Base-by-base conservation (phyloP, 2,797 vertebrate genomes). In the Parauchenoglanis punctatus region DNA sequence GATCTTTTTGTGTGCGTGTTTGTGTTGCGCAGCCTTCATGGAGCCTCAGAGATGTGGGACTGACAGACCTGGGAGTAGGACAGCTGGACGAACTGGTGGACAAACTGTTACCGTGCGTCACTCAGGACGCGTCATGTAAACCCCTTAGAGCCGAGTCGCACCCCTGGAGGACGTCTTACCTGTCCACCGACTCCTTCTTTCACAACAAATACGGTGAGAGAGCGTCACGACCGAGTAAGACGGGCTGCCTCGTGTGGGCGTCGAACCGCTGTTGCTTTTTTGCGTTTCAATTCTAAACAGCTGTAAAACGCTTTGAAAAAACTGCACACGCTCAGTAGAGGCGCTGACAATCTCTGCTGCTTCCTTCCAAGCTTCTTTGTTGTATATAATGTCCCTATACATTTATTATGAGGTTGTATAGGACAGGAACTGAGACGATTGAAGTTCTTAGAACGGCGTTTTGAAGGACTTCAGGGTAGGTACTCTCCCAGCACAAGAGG, bases 181-280 rank as follows among this genome's bases (percentile, higher is more conserved):
- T 97, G 83, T 99, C 99, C 65, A 94, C 98, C 31, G 92, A 96
- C 90, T 98, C 98, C 58, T 99, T 99, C 95, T 98, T 97, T 93
- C 94, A 96, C 93, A 99, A 99, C 92, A 99, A 97, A 89, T 93
- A 99, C 94, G 99, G 99, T 99, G 80, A 94, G 94, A 52, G 28
- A 17, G 31, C 40, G 17, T 77, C 5, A 18, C 1, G 35, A 59
- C 5, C 8, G 0, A 28, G 25, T 23, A 49, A 25, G 49, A 54
- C 40, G 12, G 40, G 31, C 8, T 20, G 17, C 31, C 0, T 20
- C 2, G 10, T 72, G 68, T 23, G 67, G 17, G 17, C 17, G 7
- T 70, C 40, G 40, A 40, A 40, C 3, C 40, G 40, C 40, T 40
- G 40, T 40, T 40, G 40, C 40, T 40, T 56, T 56, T 56, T 56